Evolutionary conservation across 1,140 invertebrate species (phyloP).

Genomic region (Latrodectus geometricus): DNA sequence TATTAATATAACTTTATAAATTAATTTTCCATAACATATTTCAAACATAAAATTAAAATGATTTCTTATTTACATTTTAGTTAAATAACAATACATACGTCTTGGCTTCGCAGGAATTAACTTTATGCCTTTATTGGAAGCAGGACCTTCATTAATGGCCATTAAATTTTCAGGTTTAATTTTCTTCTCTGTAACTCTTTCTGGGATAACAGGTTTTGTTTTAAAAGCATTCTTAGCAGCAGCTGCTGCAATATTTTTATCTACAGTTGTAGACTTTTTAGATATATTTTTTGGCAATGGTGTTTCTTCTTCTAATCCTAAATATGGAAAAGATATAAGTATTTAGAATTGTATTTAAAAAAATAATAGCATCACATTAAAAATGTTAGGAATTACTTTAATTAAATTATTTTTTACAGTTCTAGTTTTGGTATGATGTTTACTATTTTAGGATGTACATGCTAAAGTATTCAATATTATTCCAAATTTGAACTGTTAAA

Average conservation of each 20-base stretch:
- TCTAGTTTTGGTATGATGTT: too few species aligned
- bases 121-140: constrained; percentile 84
- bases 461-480: too few species aligned
- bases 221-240: constrained; percentile 64
- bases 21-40: too few species aligned
- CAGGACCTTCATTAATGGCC: constrained; percentile 66
- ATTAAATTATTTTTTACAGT: too few species aligned
- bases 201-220: constrained; percentile 39
- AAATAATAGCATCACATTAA: background rate
- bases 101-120: constrained; percentile 87
- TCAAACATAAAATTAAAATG: too few species aligned
- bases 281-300: constrained; percentile 76
- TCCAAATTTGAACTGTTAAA: too few species aligned
- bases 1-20: too few species aligned
- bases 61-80: background rate
- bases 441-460: too few species aligned
- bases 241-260: constrained; percentile 58
- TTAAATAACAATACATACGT: constrained; percentile 78
- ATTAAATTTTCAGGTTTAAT: constrained; percentile 72
- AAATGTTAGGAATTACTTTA: background rate
- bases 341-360: constrained; percentile 2
- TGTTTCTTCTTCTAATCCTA: constrained; percentile 81
- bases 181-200: constrained; percentile 77
- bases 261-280: constrained; percentile 64
- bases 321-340: background rate